These are phyloP conservation scores for Metopolophium dirhodum DNA, from an alignment of 1,140 invertebrate genomes.

Conservation along the genomic window DNA sequence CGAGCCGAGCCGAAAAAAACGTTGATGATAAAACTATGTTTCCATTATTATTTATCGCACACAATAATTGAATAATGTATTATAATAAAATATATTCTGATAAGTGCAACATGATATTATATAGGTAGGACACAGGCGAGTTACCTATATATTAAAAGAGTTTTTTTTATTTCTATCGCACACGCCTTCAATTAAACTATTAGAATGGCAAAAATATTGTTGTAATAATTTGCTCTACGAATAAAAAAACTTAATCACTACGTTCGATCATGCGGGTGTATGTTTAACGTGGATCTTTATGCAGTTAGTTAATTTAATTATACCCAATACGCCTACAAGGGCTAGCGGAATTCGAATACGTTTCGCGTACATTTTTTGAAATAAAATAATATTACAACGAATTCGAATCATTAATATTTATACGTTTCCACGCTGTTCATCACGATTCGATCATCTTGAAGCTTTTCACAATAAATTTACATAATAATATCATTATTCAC, in stretches of 20 bases:
- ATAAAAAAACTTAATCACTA: background rate
- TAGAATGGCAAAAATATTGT: background rate
- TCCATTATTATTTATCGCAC: background rate
- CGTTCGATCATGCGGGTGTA: background rate
- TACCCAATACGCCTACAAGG: background rate
- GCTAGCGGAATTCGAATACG: background rate
- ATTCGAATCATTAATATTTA: background rate
- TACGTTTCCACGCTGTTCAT: background rate
- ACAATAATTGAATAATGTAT: background rate
- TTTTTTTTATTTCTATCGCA: background rate
- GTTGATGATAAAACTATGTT: background rate
- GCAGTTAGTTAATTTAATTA: background rate
- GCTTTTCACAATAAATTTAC: background rate
- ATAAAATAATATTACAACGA: background rate
- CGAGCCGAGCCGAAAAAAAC: background rate
- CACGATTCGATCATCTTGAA: background rate
- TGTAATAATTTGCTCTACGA: background rate
- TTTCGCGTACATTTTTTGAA: background rate
- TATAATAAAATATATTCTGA: background rate
- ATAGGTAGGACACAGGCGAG: too few species aligned
- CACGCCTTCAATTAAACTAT: background rate
- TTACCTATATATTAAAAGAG: background rate
- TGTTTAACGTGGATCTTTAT: background rate
- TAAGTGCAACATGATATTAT: too few species aligned
- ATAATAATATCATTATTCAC: background rate